Percentiles rank a stretch among this genome's conserved stretches.
These are phyloP conservation scores for Cryptotis parvus DNA, from an alignment of 2,113 vertebrate species.

Conservation along the genomic window DNA sequence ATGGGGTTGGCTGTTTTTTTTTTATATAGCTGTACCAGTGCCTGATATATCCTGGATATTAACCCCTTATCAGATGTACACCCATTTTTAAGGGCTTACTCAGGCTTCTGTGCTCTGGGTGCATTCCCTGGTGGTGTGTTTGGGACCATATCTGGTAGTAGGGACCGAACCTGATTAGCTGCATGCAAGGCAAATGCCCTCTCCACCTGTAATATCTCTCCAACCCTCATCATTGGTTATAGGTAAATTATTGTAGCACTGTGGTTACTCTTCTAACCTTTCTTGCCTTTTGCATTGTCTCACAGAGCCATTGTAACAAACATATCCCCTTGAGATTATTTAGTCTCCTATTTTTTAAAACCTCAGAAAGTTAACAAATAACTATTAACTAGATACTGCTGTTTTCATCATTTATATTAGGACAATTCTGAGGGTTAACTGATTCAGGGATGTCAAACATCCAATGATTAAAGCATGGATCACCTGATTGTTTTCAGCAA, in stretches of 20 bases:
- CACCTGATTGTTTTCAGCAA: slow-evolving; percentile 39
- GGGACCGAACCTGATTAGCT: too few relatives aligned
- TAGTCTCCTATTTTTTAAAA: neutral
- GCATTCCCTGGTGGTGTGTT: too few relatives aligned
- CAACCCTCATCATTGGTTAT: neutral
- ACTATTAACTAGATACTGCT: neutral
- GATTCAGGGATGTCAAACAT: too few relatives aligned
- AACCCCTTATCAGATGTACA: too few relatives aligned
- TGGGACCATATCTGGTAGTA: too few relatives aligned
- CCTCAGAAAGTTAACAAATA: neutral
- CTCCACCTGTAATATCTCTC: too few relatives aligned
- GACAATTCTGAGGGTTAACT: neutral
- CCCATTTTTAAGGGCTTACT: too few relatives aligned
- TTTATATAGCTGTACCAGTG: too few relatives aligned
- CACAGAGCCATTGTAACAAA: neutral
- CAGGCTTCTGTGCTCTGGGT: too few relatives aligned
- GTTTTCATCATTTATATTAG: neutral
- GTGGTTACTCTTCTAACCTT: neutral
- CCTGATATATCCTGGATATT: too few relatives aligned
- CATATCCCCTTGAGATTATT: neutral
- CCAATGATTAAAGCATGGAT: neutral
- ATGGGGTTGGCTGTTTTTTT: too few relatives aligned
- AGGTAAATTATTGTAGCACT: neutral
- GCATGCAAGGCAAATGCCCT: neutral
- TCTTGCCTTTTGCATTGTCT: neutral